Evolutionary conservation across 2,113 vertebrate genomes (phyloP), one percentile per base, ranked within the genome.

Genomic region (Poicephalus meyeri): DNA sequence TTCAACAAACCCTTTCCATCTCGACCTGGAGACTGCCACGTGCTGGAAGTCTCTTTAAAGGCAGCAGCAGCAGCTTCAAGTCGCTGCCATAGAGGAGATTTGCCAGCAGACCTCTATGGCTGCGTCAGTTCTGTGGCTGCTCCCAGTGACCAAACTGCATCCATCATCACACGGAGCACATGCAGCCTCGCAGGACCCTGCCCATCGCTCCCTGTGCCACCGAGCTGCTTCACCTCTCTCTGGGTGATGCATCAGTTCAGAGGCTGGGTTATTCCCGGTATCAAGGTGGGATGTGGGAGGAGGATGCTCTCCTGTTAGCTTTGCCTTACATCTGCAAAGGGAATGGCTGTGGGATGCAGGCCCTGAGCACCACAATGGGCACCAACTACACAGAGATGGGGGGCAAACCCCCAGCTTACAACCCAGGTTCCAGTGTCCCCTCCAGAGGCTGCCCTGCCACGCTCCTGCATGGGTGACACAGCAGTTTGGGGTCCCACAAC

Each of bases 161-260:
- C 24, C 11, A 1, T 8, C 42, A 20, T 29, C 23, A 23, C 42
- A 25, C 35, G 10, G n/a, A 53, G 55, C 1, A 0, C 0, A 7
- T 19, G 25, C n/a, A 60, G 47, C 64, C 74, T 11, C 2, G 17
- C 58, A n/a, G 44, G 21, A 70, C 31, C 9, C 4, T 18, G 3
- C 23, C 23, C 47, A 37, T 47, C 1, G 0, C 16, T 63, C 52
- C 58, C 47, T 20, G 11, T 18, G 18, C 60, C 80, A n/a, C 55
- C 0, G 0, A 61, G 46, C 14, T 13, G 2, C 0, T 0, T 56
- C 46, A 9, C n/a, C 33, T 68, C 61, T 29, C 68, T 49, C 46
- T 4, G 7, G 29, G 49, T 3, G 44, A n/a, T 5, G 37, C 78
- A 47, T 6, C 42, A 4, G 3, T 14, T 17, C 46, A 31, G 49